Base-by-base conservation (phyloP, 2,797 vertebrate species). In the Spinibarbus caldwelli region DNA sequence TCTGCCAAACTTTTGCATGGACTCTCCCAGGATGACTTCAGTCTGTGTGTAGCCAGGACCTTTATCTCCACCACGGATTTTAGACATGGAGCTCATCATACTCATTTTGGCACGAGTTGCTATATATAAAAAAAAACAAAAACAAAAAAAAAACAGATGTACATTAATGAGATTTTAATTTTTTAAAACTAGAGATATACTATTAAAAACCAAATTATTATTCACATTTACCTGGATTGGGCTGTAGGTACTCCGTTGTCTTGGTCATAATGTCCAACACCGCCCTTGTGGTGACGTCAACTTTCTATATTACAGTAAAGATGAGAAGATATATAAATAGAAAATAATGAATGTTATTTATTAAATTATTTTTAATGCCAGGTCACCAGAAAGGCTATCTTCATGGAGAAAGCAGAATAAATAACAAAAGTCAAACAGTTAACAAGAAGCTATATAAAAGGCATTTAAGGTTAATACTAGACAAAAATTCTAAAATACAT, bases 31-130 rank as follows among this genome's bases (percentile, higher is more conserved):
- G 90, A 97, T 89, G 1, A 96, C 89, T 92, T 99, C 98, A 0
- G 97, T 96, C 94, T 99, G 98, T 0, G 96, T 98, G 88, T 99
- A 99, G 68, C 98, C 97, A 0, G 97, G 97, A 19, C 98, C 97
- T 87, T 98, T 99, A 89, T 99, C 98, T 90, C 99, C 98, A 1
- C 98, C 98, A 6, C 98, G 95, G 71, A 99, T 99, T 93, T 98
- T 98, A 21, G 98, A 99, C 98, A 99, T 99, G 85, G 98, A 99
- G 94, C 97, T 99, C 90, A 99, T 98, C 98, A 99, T 99, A 93
- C 95, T 99, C 94, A 99, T 97, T 94, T 98, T 99, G 90, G 98
- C 98, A 94, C 98, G 96, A 91, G 98, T 98, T 87, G 98, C 98
- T 99, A 47, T 17, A 87, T 12, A 79, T 72, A 85, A 82, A 52